These are phyloP conservation scores for Hipposideros armiger DNA, from an alignment of 2,113 vertebrate species.

Conservation along the genomic window DNA sequence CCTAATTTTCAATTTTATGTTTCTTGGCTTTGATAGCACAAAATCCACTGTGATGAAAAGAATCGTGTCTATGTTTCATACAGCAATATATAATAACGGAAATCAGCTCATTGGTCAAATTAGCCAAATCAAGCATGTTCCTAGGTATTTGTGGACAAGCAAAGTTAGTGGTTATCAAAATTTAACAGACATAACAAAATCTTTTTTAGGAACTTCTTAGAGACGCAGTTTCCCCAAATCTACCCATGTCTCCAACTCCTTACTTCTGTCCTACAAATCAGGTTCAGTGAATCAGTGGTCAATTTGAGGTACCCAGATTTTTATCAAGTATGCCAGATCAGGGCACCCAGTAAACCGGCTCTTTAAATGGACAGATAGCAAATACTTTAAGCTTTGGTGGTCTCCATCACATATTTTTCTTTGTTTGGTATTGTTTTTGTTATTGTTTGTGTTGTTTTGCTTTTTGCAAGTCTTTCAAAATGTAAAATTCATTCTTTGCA, in stretches of 20 bases:
- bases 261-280: neutral
- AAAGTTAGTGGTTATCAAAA: conserved; percentile 22
- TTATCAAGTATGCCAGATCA: neutral
- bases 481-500: neutral
- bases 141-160: neutral
- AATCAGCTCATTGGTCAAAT: neutral
- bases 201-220: neutral
- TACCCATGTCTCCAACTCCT: neutral
- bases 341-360: fast-evolving
- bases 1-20: neutral
- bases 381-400: neutral
- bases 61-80: neutral
- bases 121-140: neutral
- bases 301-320: neutral
- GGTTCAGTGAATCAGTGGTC: neutral
- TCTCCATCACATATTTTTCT: neutral
- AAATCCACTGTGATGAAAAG: neutral
- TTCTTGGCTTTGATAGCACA: neutral
- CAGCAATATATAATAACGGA: neutral
- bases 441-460: neutral
- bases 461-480: neutral
- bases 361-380: neutral
- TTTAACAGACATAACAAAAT: neutral
- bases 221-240: neutral
- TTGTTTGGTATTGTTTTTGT: neutral